Conservation (phyloP, 2,888 invertebrate genomes). For the Phorcus lineatus region DNA sequence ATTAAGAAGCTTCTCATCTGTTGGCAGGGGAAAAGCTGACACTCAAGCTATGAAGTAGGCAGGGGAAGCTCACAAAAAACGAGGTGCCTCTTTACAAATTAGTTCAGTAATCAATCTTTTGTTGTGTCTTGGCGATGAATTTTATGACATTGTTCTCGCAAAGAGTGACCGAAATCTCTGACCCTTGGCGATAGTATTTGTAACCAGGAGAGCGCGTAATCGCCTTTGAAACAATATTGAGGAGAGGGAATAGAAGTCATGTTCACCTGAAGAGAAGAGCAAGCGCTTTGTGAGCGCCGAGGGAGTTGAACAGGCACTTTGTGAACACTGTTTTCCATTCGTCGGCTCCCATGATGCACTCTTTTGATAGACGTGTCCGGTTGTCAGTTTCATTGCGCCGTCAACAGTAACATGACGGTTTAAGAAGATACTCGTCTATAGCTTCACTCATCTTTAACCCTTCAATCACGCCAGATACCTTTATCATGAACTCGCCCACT, state of each 20-base stretch:
- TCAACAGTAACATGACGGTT: too few relatives aligned
- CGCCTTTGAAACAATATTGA: background rate
- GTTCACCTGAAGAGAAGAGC: too few relatives aligned
- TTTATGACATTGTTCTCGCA: background rate
- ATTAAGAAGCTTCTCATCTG: too few relatives aligned
- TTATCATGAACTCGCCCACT: too few relatives aligned
- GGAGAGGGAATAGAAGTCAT: too few relatives aligned
- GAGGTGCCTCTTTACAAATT: background rate
- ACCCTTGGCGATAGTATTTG: background rate
- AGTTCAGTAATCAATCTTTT: background rate
- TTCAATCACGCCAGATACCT: too few relatives aligned
- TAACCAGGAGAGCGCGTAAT: background rate
- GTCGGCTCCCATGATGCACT: too few relatives aligned
- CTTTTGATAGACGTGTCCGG: slow-evolving; percentile 1
- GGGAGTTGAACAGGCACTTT: too few relatives aligned
- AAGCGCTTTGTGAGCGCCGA: too few relatives aligned
- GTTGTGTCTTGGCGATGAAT: background rate
- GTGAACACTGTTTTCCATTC: too few relatives aligned
- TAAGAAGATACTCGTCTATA: too few relatives aligned
- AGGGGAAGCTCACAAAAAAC: background rate
- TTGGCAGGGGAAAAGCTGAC: background rate
- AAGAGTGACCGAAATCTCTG: background rate
- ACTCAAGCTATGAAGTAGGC: background rate
- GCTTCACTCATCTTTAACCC: too few relatives aligned
- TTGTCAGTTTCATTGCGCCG: background rate